Evolutionary conservation across 1,140 invertebrate species (phyloP).

Genomic region (Zaprionus camerounensis): DNA sequence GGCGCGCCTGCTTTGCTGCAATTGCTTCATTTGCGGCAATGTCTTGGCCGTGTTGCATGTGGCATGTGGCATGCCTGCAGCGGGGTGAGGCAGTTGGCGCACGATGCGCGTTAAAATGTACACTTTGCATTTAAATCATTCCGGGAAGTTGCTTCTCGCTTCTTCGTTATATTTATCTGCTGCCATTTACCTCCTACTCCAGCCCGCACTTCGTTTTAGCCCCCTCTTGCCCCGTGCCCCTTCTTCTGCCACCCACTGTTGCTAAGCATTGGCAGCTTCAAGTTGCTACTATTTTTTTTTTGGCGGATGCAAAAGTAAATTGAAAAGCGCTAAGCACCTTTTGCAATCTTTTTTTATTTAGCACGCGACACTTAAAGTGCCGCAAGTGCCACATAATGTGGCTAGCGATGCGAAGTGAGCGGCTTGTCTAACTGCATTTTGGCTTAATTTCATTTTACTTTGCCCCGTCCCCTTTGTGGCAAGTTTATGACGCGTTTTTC

Average conservation of each 20-base stretch:
- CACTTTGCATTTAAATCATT: slow-evolving; percentile 83
- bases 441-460: slow-evolving; percentile 30
- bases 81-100: slow-evolving; percentile 13
- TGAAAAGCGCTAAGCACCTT: slow-evolving; percentile 67
- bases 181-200: slow-evolving; percentile 53
- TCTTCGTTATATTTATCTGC: slow-evolving; percentile 77
- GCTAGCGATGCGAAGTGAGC: slow-evolving; percentile 34
- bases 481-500: slow-evolving; percentile 33
- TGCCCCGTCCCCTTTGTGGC: neutral
- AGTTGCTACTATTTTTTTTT: neutral
- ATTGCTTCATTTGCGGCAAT: slow-evolving; percentile 79
- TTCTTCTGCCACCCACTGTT: neutral
- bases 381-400: slow-evolving; percentile 37
- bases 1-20: slow-evolving; percentile 61
- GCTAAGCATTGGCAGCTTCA: slow-evolving; percentile 1
- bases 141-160: slow-evolving; percentile 66
- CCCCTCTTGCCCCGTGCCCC: neutral
- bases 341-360: slow-evolving; percentile 26
- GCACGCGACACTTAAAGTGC: slow-evolving; percentile 19
- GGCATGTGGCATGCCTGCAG: slow-evolving; percentile 18
- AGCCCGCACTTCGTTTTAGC: neutral
- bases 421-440: slow-evolving; percentile 36
- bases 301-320: slow-evolving; percentile 26
- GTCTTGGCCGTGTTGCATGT: slow-evolving; percentile 52
- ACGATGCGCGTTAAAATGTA: slow-evolving; percentile 78